These are phyloP conservation scores for Polypedilum pembai DNA, from an alignment of 1,140 invertebrate genomes.

Conservation along the genomic window DNA sequence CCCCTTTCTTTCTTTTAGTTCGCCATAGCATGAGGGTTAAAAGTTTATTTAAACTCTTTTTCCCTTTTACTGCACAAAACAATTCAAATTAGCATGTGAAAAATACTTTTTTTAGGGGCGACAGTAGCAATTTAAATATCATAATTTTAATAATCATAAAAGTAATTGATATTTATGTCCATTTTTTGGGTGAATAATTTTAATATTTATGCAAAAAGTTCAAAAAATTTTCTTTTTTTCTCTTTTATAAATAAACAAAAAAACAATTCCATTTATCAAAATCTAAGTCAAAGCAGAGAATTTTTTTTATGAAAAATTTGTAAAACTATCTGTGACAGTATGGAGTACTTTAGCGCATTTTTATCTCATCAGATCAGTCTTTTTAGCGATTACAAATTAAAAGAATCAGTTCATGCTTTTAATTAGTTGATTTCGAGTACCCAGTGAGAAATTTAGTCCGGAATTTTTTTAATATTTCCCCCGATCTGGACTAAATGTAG, in stretches of 20 bases:
- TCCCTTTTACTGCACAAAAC: neutral
- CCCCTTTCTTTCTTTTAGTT: neutral
- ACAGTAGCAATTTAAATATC: neutral
- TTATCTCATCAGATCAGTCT: no score
- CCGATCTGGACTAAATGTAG: no score
- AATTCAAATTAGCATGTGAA: neutral
- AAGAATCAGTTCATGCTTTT: no score
- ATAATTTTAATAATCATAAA: slow-evolving; percentile 29
- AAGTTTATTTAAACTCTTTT: neutral
- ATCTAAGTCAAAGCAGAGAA: neutral
- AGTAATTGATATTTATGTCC: slow-evolving; percentile 15
- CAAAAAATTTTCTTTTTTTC: neutral
- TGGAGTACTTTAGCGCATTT: no score
- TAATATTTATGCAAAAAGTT: neutral
- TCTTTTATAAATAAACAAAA: neutral
- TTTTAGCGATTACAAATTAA: no score
- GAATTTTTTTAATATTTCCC: no score
- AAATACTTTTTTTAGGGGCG: neutral
- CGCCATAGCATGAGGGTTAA: neutral
- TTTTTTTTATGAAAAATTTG: neutral
- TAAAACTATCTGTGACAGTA: no score
- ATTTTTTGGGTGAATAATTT: neutral
- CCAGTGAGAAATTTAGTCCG: no score
- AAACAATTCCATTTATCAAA: slow-evolving; percentile 26
- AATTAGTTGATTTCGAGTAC: no score